Percentiles rank a stretch among this genome's conserved stretches.
Evolutionary conservation across 1,140 invertebrate species (phyloP).

Genomic region (Macrobrachium rosenbergii): DNA sequence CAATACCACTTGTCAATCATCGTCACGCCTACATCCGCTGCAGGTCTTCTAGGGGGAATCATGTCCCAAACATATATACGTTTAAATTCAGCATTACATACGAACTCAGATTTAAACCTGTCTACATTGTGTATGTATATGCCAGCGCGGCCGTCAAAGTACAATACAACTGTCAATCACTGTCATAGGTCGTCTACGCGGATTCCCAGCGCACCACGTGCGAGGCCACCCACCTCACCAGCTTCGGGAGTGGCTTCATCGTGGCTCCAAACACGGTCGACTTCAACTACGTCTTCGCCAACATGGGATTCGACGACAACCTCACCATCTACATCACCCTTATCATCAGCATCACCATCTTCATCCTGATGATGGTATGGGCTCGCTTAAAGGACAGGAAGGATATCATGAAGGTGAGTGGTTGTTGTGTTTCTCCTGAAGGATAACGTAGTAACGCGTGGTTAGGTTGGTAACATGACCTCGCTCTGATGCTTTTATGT

Average conservation of each 20-base stretch:
- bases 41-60: conserved; percentile 67
- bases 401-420: conserved; percentile 70
- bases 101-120: too few species aligned
- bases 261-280: conserved; percentile 74
- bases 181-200: conserved; percentile 66
- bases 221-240: conserved; percentile 73
- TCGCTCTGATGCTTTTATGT: too few species aligned
- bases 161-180: background rate
- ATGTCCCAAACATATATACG: background rate
- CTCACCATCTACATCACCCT: conserved; percentile 73
- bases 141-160: background rate
- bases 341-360: conserved; percentile 72
- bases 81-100: too few species aligned
- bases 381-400: conserved; percentile 72
- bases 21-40: background rate
- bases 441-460: too few species aligned
- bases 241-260: conserved; percentile 74
- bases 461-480: too few species aligned
- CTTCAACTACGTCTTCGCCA: conserved; percentile 74
- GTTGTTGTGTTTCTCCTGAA: background rate
- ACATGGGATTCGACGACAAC: conserved; percentile 73
- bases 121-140: too few species aligned
- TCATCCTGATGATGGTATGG: conserved; percentile 72
- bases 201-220: conserved; percentile 70
- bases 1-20: background rate